These are phyloP conservation scores for Dromococcyx pavoninus DNA, from an alignment of 2,797 vertebrate genomes.

Conservation along the genomic window DNA sequence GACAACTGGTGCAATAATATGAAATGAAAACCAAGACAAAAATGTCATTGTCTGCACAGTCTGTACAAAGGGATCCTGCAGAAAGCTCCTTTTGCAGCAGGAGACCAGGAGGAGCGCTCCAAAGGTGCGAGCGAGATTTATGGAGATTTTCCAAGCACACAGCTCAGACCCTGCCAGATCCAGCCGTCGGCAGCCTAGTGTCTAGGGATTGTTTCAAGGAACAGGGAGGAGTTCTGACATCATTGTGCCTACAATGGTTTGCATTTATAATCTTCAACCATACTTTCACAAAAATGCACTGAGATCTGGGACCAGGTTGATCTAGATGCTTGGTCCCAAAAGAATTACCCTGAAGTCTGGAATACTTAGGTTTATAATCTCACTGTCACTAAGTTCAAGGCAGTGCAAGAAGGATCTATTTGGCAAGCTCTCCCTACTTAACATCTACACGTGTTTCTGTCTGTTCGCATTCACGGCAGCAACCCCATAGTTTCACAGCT, in stretches of 20 bases:
- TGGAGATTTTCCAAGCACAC: neutral
- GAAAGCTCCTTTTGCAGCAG: conserved; percentile 18
- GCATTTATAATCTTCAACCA: neutral
- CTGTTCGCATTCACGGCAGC: neutral
- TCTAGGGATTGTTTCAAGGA: conserved; percentile 1
- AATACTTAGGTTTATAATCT: neutral
- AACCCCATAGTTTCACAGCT: conserved; percentile 23
- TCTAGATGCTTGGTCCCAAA: neutral
- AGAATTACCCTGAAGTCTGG: neutral
- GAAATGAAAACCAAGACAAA: conserved; percentile 65
- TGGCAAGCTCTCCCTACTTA: conserved; percentile 33
- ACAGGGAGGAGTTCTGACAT: neutral
- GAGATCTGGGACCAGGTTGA: neutral
- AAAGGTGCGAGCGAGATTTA: conserved; percentile 41
- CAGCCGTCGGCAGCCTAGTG: neutral
- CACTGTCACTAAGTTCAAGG: neutral
- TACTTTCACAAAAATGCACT: neutral
- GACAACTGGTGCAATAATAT: conserved; percentile 67
- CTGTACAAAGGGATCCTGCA: conserved; percentile 39
- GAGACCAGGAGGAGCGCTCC: neutral
- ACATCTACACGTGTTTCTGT: conserved; percentile 3
- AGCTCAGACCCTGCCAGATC: neutral
- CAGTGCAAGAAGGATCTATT: neutral
- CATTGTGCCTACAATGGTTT: neutral
- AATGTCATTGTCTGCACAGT: conserved; percentile 57